A percentile compares a stretch with the other conserved stretches of the same genome.
These are phyloP conservation scores for Phymatocera aterrima DNA, from an alignment of 2,888 invertebrate genomes.

Conservation along the genomic window DNA sequence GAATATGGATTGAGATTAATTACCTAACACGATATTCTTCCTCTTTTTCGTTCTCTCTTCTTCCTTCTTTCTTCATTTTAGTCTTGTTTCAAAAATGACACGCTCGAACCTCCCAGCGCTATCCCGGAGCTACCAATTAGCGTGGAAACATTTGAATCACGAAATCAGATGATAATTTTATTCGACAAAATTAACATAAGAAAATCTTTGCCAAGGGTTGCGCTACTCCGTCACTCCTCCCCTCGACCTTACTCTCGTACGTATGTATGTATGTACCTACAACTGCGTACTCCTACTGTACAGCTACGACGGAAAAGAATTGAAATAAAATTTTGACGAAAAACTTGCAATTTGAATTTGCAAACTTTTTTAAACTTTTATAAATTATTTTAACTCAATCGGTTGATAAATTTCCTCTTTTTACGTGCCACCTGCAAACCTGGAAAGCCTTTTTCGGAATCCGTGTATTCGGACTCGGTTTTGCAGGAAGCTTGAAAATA, in stretches of 20 bases:
- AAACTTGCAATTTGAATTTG: not conserved
- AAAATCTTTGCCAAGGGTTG: conserved; percentile 16
- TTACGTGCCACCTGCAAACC: too few relatives aligned
- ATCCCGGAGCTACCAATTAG: not conserved
- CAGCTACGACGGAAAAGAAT: not conserved
- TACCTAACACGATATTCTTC: too few relatives aligned
- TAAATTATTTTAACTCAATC: not conserved
- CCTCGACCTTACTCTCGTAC: too few relatives aligned
- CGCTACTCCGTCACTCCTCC: not conserved
- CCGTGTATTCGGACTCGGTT: too few relatives aligned
- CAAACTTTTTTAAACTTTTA: not conserved
- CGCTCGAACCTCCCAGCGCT: not conserved
- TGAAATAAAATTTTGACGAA: conserved; percentile 15
- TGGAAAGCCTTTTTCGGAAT: not conserved
- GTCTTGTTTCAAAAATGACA: not conserved
- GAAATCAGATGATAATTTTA: conserved; percentile 37
- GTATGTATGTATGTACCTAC: not conserved
- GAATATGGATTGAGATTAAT: not conserved
- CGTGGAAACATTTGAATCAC: conserved; percentile 25
- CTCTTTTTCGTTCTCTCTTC: too few relatives aligned
- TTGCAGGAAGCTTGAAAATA: too few relatives aligned
- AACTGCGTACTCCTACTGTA: too few relatives aligned
- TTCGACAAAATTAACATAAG: conserved; percentile 27
- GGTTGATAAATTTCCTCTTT: not conserved
- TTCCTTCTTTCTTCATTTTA: too few relatives aligned